phyloP scores from a whole-genome alignment of 1,140 invertebrate genomes.

The Drosophila serrata region DNA sequence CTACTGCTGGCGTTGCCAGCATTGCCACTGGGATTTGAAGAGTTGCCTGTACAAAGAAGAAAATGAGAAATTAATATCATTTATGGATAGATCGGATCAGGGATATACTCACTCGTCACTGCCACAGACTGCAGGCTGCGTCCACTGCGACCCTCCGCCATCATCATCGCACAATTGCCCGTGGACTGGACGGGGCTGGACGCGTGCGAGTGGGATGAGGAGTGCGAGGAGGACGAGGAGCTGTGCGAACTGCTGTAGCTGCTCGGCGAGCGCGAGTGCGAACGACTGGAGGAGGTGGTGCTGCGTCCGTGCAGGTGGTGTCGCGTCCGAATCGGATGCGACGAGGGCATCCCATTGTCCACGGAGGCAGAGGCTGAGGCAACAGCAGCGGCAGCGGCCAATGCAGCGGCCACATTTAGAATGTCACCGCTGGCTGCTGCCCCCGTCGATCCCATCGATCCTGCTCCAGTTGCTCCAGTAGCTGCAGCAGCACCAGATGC shows the following conservation, averaged over 20 bases:
- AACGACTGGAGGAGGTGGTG: slow-evolving; percentile 86
- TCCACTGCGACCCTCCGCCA: slow-evolving; percentile 51
- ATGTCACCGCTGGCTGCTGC: slow-evolving; percentile 59
- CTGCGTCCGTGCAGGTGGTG: slow-evolving; percentile 79
- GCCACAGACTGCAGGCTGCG: slow-evolving; percentile 41
- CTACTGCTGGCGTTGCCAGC: slow-evolving; percentile 34
- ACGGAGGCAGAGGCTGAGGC: slow-evolving; percentile 74
- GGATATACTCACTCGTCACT: slow-evolving; percentile 60
- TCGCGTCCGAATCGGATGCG: slow-evolving; percentile 49
- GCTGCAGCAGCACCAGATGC: slow-evolving; percentile 38
- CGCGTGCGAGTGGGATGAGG: slow-evolving; percentile 85
- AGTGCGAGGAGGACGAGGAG: slow-evolving; percentile 79
- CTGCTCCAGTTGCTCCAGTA: slow-evolving; percentile 29
- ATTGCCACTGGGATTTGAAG: slow-evolving; percentile 83
- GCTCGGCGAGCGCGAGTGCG: slow-evolving; percentile 86
- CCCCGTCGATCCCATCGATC: slow-evolving; percentile 6
- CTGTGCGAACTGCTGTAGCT: slow-evolving; percentile 85
- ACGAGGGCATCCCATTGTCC: slow-evolving; percentile 55
- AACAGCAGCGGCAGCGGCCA: slow-evolving; percentile 77
- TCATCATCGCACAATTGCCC: slow-evolving; percentile 68
- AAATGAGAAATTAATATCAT: neutral
- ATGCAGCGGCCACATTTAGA: slow-evolving; percentile 83
- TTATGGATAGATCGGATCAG: neutral
- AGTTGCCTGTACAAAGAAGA: slow-evolving; percentile 49
- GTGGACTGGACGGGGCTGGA: slow-evolving; percentile 84